These are phyloP conservation scores for Syrista parreyssii DNA, from an alignment of 2,888 invertebrate species.

Conservation along the genomic window DNA sequence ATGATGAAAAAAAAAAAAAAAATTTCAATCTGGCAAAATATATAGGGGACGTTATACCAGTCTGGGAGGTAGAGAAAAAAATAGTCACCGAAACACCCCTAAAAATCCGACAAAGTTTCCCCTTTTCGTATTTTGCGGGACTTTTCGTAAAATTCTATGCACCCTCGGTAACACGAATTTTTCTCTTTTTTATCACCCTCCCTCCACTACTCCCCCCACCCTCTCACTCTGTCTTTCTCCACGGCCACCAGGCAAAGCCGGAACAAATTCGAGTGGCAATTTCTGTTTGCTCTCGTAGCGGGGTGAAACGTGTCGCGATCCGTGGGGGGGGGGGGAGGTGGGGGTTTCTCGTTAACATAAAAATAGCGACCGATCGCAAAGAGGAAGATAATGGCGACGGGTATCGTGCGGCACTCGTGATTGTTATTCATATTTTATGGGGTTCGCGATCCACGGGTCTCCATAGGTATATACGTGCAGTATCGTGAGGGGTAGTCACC, in stretches of 20 bases:
- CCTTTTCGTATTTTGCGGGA: conserved; percentile 32
- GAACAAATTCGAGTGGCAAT: conserved; percentile 54
- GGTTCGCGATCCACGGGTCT: conserved; percentile 14
- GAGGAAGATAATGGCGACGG: conserved; percentile 20
- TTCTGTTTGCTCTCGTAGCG: conserved; percentile 40
- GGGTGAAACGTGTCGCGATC: too few relatives aligned
- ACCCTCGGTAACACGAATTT: conserved; percentile 38
- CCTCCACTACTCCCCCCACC: conserved; percentile 30
- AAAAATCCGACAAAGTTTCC: neutral
- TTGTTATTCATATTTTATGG: conserved; percentile 56
- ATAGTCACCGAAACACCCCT: neutral
- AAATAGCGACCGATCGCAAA: conserved; percentile 55
- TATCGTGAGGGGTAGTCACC: conserved; percentile 33
- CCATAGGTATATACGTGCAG: conserved; percentile 40
- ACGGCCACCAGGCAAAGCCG: conserved; percentile 13
- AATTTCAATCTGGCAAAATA: neutral
- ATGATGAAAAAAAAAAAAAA: neutral
- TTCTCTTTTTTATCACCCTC: conserved; percentile 15
- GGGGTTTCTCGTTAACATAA: conserved; percentile 54
- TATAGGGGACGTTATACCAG: neutral
- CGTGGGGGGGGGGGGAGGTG: too few relatives aligned
- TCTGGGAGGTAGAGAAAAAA: neutral
- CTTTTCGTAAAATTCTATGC: conserved; percentile 34
- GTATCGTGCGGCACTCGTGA: conserved; percentile 48
- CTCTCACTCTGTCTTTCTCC: conserved; percentile 10